These are phyloP conservation scores for Micrasema longulum DNA, from an alignment of 1,140 invertebrate genomes.

Conservation along the genomic window DNA sequence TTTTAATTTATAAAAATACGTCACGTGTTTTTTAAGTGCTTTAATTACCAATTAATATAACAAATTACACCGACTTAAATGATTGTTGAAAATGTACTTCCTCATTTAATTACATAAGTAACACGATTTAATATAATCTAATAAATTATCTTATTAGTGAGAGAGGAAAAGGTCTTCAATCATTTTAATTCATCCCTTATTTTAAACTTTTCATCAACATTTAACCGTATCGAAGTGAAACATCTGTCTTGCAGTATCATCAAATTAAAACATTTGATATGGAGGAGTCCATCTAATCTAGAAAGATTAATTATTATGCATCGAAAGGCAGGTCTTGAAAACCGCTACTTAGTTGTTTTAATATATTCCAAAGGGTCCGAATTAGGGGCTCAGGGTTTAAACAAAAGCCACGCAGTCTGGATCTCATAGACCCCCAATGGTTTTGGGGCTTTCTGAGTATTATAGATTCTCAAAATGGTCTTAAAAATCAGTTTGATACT, in stretches of 20 bases:
- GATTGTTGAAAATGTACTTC: too few species aligned
- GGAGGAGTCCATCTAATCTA: constrained; percentile 25
- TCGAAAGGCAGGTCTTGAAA: constrained; percentile 12
- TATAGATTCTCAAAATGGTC: constrained; percentile 2
- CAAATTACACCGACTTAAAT: too few species aligned
- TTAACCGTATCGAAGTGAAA: constrained; percentile 24
- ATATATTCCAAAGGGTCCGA: constrained; percentile 13
- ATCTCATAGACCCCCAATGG: constrained; percentile 24
- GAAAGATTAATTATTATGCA: constrained; percentile 28
- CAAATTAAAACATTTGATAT: constrained; percentile 33
- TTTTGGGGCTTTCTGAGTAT: not conserved
- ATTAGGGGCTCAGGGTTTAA: constrained; percentile 2
- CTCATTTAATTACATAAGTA: not conserved
- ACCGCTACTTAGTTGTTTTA: constrained; percentile 18
- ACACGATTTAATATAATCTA: constrained; percentile 6
- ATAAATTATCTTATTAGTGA: constrained; percentile 10
- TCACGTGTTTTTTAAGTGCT: too few species aligned
- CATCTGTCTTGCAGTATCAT: constrained; percentile 18
- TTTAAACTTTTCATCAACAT: constrained; percentile 30
- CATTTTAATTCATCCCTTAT: constrained; percentile 8
- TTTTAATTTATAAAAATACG: too few species aligned
- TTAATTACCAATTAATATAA: too few species aligned
- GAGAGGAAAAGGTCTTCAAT: not conserved
- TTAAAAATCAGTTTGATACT: too few species aligned
- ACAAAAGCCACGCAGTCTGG: constrained; percentile 54